Conservation (phyloP, 2,113 vertebrate genomes). For the Crotalus helleri region DNA sequence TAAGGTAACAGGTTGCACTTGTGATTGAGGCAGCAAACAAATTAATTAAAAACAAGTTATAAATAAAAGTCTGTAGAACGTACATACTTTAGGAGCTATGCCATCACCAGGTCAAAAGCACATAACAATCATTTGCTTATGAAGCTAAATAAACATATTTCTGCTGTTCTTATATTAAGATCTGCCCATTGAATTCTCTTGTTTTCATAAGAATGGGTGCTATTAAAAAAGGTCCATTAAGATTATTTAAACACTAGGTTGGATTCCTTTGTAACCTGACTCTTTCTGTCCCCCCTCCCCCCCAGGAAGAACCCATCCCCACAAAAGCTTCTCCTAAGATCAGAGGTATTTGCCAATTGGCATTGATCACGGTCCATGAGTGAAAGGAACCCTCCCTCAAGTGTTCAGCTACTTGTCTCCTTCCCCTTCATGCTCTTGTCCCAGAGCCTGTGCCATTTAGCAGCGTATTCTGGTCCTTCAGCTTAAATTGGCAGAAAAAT, state of each 20-base stretch:
- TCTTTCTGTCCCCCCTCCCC: background rate
- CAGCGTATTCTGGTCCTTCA: background rate
- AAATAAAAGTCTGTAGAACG: background rate
- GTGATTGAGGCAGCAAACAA: no score
- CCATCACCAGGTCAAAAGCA: background rate
- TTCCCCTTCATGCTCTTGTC: background rate
- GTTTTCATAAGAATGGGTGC: slow-evolving; percentile 30
- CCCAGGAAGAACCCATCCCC: background rate
- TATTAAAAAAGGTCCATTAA: background rate
- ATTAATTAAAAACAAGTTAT: no score
- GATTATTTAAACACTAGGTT: background rate
- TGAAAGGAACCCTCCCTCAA: background rate
- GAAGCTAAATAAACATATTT: background rate
- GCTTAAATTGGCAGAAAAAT: background rate
- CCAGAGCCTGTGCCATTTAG: background rate
- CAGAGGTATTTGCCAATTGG: background rate
- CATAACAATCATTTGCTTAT: background rate
- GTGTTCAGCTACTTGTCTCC: background rate
- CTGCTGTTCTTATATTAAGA: background rate
- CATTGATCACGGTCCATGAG: background rate
- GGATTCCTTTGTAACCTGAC: background rate
- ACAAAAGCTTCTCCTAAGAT: background rate
- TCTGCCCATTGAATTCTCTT: background rate
- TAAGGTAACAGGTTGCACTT: no score
- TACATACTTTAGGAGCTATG: background rate